These are phyloP conservation scores for Dascyllus trimaculatus DNA, from an alignment of 2,113 vertebrate species.

Conservation along the genomic window DNA sequence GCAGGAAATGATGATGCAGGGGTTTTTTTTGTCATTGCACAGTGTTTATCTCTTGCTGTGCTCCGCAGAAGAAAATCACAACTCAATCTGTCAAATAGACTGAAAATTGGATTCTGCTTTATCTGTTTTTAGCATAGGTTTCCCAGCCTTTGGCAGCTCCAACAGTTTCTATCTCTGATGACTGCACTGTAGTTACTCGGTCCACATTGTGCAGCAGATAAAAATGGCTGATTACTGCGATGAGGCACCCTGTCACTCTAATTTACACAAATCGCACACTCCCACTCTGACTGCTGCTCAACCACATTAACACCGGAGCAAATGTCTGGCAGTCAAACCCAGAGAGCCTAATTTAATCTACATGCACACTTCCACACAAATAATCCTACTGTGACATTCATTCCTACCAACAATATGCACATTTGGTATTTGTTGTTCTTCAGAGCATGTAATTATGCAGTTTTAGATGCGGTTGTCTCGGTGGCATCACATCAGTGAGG, in stretches of 20 bases:
- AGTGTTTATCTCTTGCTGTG: constrained; percentile 40
- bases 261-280: constrained; percentile 65
- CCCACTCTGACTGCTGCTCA: constrained; percentile 70
- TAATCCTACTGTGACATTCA: constrained; percentile 62
- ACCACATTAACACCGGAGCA: constrained; percentile 56
- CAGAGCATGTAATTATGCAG: constrained; percentile 57
- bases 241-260: constrained; percentile 78
- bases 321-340: constrained; percentile 64
- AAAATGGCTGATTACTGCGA: constrained; percentile 75
- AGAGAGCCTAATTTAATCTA: constrained; percentile 63
- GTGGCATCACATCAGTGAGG: constrained; percentile 16
- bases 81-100: constrained; percentile 42
- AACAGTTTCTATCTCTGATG: constrained; percentile 39
- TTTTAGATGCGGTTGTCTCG: constrained; percentile 34
- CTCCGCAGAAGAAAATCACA: constrained; percentile 39
- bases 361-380: constrained; percentile 67
- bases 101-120: constrained; percentile 54
- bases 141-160: constrained; percentile 33
- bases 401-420: constrained; percentile 59
- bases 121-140: constrained; percentile 40
- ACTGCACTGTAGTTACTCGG: constrained; percentile 33
- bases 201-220: constrained; percentile 60
- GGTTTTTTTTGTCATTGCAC: constrained; percentile 39
- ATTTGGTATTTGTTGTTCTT: constrained; percentile 52
- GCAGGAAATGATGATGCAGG: constrained; percentile 28